Evolutionary conservation across 2,888 invertebrate species (phyloP).

Genomic region (Elgonia sp.): DNA sequence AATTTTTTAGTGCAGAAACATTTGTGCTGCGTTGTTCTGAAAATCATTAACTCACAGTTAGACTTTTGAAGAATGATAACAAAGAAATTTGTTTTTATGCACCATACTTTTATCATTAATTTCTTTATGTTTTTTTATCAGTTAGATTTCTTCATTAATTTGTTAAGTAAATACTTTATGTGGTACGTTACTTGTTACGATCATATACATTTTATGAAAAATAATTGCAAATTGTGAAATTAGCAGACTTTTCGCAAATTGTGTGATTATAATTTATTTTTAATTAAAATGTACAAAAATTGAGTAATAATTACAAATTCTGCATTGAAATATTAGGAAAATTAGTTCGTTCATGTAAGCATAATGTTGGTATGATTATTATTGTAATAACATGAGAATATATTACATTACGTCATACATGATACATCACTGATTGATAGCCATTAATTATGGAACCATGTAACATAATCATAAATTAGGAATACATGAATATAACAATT

Average conservation of each 20-base stretch:
- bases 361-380: too few species aligned
- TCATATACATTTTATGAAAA: slow-evolving; percentile 39
- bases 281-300: background rate
- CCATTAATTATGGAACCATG: too few species aligned
- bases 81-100: slow-evolving; percentile 10
- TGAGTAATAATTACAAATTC: too few species aligned
- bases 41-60: background rate
- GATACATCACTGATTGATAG: too few species aligned
- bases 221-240: background rate
- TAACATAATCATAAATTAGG: too few species aligned
- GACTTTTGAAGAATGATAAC: background rate
- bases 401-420: too few species aligned
- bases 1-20: too few species aligned
- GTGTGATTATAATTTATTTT: background rate
- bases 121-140: background rate
- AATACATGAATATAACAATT: too few species aligned
- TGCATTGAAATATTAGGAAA: too few species aligned
- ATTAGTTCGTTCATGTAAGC: too few species aligned
- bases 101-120: slow-evolving; percentile 7
- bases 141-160: background rate
- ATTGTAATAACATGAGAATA: too few species aligned
- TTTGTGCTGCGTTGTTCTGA: background rate
- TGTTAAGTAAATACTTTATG: slow-evolving; percentile 3
- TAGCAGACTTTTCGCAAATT: background rate
- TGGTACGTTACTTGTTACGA: slow-evolving; percentile 24